phyloP scores from a whole-genome alignment of 2,888 invertebrate genomes.

The Galerucella calmariensis region DNA sequence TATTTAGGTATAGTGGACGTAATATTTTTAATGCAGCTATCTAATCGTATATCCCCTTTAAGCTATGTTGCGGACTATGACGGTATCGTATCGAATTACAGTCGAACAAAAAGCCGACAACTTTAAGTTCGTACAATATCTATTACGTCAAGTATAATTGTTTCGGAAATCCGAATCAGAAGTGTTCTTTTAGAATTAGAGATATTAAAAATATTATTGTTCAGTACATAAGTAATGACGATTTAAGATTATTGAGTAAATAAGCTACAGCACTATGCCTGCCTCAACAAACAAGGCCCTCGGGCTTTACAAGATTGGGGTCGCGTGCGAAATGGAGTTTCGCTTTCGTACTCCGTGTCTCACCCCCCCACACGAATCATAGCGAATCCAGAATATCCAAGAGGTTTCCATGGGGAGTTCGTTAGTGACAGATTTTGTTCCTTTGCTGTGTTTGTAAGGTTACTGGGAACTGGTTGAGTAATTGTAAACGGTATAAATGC shows the following conservation, averaged over 20 bases:
- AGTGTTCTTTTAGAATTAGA: too few species aligned
- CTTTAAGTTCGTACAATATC: too few species aligned
- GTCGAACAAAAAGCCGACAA: too few species aligned
- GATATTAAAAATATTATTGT: background rate
- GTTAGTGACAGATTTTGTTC: conserved; percentile 29
- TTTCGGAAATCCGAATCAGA: too few species aligned
- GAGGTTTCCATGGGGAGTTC: conserved; percentile 35
- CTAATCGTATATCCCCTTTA: too few species aligned
- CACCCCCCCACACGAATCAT: background rate
- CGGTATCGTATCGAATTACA: too few species aligned
- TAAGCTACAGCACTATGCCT: conserved; percentile 5
- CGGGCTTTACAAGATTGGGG: conserved; percentile 14
- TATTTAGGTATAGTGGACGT: too few species aligned
- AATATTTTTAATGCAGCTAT: too few species aligned
- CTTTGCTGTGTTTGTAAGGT: background rate
- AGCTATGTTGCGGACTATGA: too few species aligned
- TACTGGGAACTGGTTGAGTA: background rate
- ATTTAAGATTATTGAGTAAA: background rate
- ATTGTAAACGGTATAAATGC: background rate
- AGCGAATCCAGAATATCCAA: conserved; percentile 17
- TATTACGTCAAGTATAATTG: too few species aligned
- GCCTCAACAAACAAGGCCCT: conserved; percentile 14
- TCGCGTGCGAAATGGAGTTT: conserved; percentile 16
- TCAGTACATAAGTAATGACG: background rate
- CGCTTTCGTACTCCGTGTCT: background rate